Evolutionary conservation across 2,888 invertebrate species (phyloP).

Genomic region (Zygothrica quintamaculata): DNA sequence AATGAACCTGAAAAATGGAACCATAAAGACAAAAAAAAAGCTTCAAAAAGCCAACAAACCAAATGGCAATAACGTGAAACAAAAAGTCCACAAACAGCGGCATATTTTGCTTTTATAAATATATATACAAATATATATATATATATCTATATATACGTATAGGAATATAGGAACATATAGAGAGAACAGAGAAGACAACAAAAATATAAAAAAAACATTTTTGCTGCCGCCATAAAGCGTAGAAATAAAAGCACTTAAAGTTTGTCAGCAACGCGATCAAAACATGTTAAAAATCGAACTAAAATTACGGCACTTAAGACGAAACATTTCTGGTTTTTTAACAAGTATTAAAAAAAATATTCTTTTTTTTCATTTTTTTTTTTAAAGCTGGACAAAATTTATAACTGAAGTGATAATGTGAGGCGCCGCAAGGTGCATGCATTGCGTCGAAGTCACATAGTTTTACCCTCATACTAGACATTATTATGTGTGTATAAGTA

Average conservation of each 20-base stretch:
- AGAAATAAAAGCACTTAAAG: constrained; percentile 77
- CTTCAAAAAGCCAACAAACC: constrained; percentile 48
- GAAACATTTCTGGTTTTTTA: constrained; percentile 5
- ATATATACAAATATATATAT: no score
- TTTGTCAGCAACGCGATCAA: constrained; percentile 72
- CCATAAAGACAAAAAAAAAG: constrained; percentile 49
- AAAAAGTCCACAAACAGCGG: constrained; percentile 46
- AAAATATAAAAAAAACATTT: constrained; percentile 22
- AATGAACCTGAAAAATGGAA: constrained; percentile 33
- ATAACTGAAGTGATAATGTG: constrained; percentile 78
- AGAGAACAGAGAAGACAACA: no score
- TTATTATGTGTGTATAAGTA: constrained; percentile 22
- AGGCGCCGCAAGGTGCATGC: constrained; percentile 82
- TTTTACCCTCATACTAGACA: constrained; percentile 44
- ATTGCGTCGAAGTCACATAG: constrained; percentile 9
- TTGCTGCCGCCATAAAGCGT: constrained; percentile 65
- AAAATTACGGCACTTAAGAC: constrained; percentile 71
- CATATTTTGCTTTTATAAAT: constrained; percentile 65
- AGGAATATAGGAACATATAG: no score
- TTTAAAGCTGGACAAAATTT: constrained; percentile 72
- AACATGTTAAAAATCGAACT: constrained; percentile 73
- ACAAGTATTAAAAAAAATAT: no score
- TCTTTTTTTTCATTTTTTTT: no score
- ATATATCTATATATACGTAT: no score
- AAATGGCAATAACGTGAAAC: constrained; percentile 72